Conservation (phyloP, 2,888 invertebrate species). For the Polietes domitor region DNA sequence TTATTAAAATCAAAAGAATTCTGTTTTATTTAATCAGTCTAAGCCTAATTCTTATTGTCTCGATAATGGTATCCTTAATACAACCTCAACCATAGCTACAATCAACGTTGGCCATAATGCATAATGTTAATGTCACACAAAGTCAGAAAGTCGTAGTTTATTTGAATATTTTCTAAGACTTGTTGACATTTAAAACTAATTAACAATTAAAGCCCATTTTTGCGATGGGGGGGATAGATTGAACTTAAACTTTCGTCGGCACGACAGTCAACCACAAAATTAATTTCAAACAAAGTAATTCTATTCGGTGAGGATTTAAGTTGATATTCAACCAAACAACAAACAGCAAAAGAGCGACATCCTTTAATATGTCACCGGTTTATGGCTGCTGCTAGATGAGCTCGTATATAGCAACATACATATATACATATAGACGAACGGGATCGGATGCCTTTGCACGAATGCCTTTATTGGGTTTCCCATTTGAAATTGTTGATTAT, state of each 20-base stretch:
- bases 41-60: too few species aligned
- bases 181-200: neutral
- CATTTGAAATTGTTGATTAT: constrained; percentile 58
- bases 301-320: neutral
- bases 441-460: neutral
- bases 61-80: too few species aligned
- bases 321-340: neutral
- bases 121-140: too few species aligned
- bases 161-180: neutral
- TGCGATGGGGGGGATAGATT: neutral
- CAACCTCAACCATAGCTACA: too few species aligned
- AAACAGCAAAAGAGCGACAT: neutral
- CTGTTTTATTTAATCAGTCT: too few species aligned
- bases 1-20: too few species aligned
- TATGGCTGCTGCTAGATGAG: neutral
- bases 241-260: neutral
- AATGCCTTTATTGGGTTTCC: constrained; percentile 49
- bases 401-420: neutral
- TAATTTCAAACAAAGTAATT: neutral
- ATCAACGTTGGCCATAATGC: too few species aligned
- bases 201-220: neutral
- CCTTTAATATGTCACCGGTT: neutral
- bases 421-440: neutral
- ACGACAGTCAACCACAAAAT: constrained; percentile 5
- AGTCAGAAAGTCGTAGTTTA: too few species aligned